phyloP scores from a whole-genome alignment of 2,888 invertebrate genomes.

The Agrilus cyanescens region DNA sequence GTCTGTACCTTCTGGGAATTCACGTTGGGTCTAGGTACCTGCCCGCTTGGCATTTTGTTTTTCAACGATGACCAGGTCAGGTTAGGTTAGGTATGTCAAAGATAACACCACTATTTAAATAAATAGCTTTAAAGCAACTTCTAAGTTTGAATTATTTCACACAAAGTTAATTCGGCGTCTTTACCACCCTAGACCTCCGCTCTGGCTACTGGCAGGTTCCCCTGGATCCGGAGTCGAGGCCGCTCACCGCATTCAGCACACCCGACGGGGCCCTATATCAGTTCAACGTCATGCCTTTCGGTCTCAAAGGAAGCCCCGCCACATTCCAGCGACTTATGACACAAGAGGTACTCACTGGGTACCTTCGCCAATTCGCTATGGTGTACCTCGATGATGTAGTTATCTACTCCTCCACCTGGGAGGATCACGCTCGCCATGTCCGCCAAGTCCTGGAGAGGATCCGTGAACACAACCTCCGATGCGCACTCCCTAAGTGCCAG shows the following conservation, averaged over 20 bases:
- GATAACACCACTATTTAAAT: no score
- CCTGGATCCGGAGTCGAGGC: conserved; percentile 11
- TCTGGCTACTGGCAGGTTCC: conserved; percentile 25
- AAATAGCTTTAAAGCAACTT: no score
- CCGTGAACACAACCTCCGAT: conserved; percentile 6
- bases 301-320: conserved; percentile 19
- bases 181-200: conserved; percentile 22
- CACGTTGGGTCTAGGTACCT: no score
- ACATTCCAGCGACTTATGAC: conserved; percentile 22
- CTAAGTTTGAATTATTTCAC: no score
- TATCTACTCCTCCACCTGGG: conserved; percentile 6
- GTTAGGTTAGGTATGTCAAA: no score
- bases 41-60: no score
- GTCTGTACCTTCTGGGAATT: no score
- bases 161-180: no score
- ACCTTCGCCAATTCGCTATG: conserved; percentile 12
- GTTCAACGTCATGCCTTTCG: conserved; percentile 23
- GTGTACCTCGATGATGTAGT: conserved; percentile 24
- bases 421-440: conserved; percentile 14
- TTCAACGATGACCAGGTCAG: no score
- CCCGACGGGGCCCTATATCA: conserved; percentile 20
- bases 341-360: conserved; percentile 15
- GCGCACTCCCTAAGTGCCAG: not conserved
- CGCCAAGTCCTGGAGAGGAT: conserved; percentile 12
- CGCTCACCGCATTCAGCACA: conserved; percentile 7